Evolutionary conservation across 2,113 vertebrate species (phyloP), one percentile per base, ranked within the genome.

Genomic region (Psilopogon haemacephalus): DNA sequence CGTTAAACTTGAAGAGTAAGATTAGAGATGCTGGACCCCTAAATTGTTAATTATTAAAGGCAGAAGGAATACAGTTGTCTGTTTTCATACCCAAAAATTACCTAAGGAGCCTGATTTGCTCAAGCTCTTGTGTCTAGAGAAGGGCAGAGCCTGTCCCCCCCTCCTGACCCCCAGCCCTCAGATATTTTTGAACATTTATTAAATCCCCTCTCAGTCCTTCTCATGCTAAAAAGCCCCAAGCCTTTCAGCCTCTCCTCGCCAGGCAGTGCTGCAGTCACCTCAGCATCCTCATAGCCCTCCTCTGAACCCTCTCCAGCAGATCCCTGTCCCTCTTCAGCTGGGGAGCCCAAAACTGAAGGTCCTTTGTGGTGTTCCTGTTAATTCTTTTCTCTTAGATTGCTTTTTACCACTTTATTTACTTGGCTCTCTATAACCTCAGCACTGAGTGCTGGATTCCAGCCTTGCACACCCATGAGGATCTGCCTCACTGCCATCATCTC

Each of bases 41-140:
- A 19, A 35, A 6, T 21, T 18, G 55, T 24, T 7, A 0, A 0
- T 18, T n/a, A n/a, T n/a, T n/a, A n/a, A 20, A 26, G 58, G 23
- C 11, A 24, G 67, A 40, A 78, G 62, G 26, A 68, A 30, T 5
- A 3, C 32, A 21, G 19, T 30, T 68, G 15, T 21, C 55, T 58
- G 5, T 27, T 62, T 52, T 68, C 48, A 5, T 38, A 19, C 9
- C 48, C 27, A 48, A 58, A 52, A 28, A 37, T 46, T 23, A 18
- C 28, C 52, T 28, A 27, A n/a, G 27, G 63, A 72, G 8, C 24
- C 42, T 54, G 42, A 27, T 37, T 48, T 59, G 42, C 50, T 68
- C 27, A 6, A 35, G n/a, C n/a, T n/a, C n/a, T n/a, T n/a, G n/a
- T n/a, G n/a, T n/a, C n/a, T n/a, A n/a, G n/a, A n/a, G n/a, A n/a